Percentiles rank a stretch among this genome's conserved stretches.
phyloP scores from a whole-genome alignment of 2,888 invertebrate genomes.

The Hipparchia semele region DNA sequence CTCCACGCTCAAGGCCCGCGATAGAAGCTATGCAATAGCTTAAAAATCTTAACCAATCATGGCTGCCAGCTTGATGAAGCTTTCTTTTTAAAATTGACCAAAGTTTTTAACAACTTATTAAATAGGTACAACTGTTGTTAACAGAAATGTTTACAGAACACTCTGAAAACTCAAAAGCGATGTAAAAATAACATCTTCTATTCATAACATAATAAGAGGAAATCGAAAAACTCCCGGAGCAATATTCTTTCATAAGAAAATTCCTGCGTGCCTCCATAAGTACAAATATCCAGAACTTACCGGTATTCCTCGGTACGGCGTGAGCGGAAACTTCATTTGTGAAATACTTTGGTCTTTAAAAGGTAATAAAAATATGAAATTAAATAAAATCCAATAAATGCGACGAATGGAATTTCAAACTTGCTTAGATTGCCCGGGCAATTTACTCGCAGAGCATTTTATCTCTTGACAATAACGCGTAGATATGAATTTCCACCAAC shows the following conservation, averaged over 20 bases:
- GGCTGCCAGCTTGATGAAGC: no score
- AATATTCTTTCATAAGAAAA: slow-evolving; percentile 30
- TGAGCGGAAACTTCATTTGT: slow-evolving; percentile 24
- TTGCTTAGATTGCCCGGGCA: neutral
- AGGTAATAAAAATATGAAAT: slow-evolving; percentile 22
- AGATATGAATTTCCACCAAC: neutral
- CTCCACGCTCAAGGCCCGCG: no score
- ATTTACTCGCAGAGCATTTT: neutral
- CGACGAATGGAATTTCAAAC: neutral
- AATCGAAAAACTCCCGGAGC: slow-evolving; percentile 21
- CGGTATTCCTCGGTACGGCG: slow-evolving; percentile 23
- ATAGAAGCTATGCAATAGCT: no score
- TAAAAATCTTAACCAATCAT: no score
- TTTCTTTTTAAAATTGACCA: no score
- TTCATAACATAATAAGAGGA: slow-evolving; percentile 15
- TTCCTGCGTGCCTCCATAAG: slow-evolving; percentile 23
- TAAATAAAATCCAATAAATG: slow-evolving; percentile 15
- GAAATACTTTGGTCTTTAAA: slow-evolving; percentile 18
- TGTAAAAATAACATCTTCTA: slow-evolving; percentile 2
- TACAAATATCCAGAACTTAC: slow-evolving; percentile 30
- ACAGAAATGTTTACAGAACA: no score
- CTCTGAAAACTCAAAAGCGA: neutral
- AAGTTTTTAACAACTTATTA: no score
- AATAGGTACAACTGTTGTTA: no score
- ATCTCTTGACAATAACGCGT: neutral